Base-by-base conservation (phyloP, 2,797 vertebrate species). In the Arctocebus calabarensis region DNA sequence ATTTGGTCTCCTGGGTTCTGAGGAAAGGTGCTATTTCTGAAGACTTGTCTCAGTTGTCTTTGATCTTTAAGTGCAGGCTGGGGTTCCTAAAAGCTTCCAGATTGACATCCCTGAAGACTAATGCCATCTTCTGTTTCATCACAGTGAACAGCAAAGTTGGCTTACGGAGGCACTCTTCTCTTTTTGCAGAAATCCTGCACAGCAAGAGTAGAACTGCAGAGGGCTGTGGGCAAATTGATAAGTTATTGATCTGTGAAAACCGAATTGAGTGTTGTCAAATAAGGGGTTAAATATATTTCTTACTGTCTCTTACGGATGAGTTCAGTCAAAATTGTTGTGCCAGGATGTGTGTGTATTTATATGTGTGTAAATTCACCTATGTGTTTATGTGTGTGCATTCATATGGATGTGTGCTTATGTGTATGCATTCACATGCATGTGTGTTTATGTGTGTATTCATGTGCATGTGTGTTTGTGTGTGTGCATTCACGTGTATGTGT, bases 51-150 rank as follows among this genome's bases (percentile, higher is more conserved):
- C 22, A 13, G 87, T 66, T 66, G 61, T 64, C 91, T 94, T 88
- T 94, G 94, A 86, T 93, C 64, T 92, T 16, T 90, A 95, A 95
- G 92, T 94, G 55, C 93, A 88, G 64, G 45, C 61, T 55, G 7
- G 20, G 29, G 71, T 73, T 94, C 70, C 91, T 93, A 62, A 96
- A 96, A 97, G 94, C 91, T 83, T 96, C 70, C 25, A 37, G 71
- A 92, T 0, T 48, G 70, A 92, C 94, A 48, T 95, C 89, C 70
- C 81, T 59, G 64, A 95, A 90, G 95, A 81, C 37, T 1, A 22
- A 66, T 83, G 94, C 79, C 93, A 91, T 78, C 84, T 96, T 93
- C 64, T 34, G 0, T 94, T 59, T 92, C 94, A 71, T 97, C 91
- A 95, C 45, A 12, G 77, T 9, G 23, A 45, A 87, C 12, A 17